phyloP scores from a whole-genome alignment of 2,797 vertebrate species.

The Telmatherina bonti region DNA sequence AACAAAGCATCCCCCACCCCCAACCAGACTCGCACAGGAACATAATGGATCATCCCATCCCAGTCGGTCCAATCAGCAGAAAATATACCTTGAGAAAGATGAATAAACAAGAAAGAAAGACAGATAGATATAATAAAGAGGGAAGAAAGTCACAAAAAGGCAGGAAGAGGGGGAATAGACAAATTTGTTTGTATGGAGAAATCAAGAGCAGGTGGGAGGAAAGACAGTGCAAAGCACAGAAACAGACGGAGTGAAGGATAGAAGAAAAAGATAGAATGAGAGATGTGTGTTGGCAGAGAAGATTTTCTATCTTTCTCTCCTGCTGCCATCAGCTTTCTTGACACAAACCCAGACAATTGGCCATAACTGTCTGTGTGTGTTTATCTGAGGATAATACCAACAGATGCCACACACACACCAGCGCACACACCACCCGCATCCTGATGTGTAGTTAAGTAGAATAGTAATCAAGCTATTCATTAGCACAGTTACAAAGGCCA shows the following conservation, averaged over 20 bases:
- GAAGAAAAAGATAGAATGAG: conserved; percentile 33
- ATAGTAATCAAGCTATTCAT: conserved; percentile 89
- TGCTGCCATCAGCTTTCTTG: conserved; percentile 68
- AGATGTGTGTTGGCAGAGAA: conserved; percentile 59
- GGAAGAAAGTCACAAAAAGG: conserved; percentile 12
- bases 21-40: conserved; percentile 1
- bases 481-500: conserved; percentile 86
- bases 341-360: conserved; percentile 69
- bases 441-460: conserved; percentile 77
- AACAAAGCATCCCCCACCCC: conserved; percentile 11
- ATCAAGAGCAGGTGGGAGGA: conserved; percentile 45
- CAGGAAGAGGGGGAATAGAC: conserved; percentile 9
- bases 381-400: conserved; percentile 63
- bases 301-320: conserved; percentile 65
- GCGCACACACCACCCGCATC: conserved; percentile 40
- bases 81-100: conserved; percentile 30
- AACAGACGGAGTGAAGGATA: conserved; percentile 34
- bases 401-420: conserved; percentile 47
- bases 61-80: conserved; percentile 53
- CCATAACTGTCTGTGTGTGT: conserved; percentile 56
- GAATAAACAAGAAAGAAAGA: conserved; percentile 31
- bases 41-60: conserved; percentile 34
- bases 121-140: not conserved
- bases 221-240: conserved; percentile 43
- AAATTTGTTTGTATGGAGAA: conserved; percentile 21